A percentile compares a stretch with the other conserved stretches of the same genome.
Conservation (phyloP, 1,140 invertebrate species). For the Apis cerana region DNA sequence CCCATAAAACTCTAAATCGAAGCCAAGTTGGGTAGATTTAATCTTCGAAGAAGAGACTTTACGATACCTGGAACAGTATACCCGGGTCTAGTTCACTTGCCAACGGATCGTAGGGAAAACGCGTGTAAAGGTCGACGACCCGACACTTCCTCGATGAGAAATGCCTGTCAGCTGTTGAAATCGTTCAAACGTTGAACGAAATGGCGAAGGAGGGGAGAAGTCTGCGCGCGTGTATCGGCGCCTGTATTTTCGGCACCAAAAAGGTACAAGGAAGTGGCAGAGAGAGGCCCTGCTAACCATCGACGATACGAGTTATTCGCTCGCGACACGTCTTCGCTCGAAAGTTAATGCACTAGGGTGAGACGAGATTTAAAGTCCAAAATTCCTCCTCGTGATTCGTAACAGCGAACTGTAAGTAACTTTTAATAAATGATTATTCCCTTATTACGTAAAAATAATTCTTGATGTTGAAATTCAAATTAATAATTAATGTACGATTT, state of each 20-base stretch:
- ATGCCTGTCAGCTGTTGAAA: slow-evolving; percentile 67
- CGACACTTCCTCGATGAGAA: slow-evolving; percentile 52
- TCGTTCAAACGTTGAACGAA: slow-evolving; percentile 59
- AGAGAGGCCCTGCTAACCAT: not conserved
- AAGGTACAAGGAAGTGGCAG: slow-evolving; percentile 37
- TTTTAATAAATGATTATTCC: too few species aligned
- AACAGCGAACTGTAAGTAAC: too few species aligned
- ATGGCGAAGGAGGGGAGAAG: slow-evolving; percentile 3
- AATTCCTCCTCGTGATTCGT: too few species aligned
- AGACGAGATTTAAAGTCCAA: too few species aligned
- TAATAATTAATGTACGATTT: too few species aligned
- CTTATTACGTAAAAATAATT: too few species aligned
- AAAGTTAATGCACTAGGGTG: not conserved
- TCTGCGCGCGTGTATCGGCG: not conserved
- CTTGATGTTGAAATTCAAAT: too few species aligned
- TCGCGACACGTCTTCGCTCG: not conserved
- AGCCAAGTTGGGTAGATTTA: slow-evolving; percentile 25
- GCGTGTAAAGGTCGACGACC: slow-evolving; percentile 46
- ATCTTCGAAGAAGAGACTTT: slow-evolving; percentile 43
- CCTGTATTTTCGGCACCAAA: slow-evolving; percentile 55
- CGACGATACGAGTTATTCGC: slow-evolving; percentile 5
- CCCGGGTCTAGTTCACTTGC: slow-evolving; percentile 23
- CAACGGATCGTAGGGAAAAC: slow-evolving; percentile 43
- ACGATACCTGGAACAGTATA: slow-evolving; percentile 37
- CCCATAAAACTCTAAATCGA: not conserved